Percentiles rank a stretch among this genome's conserved stretches.
phyloP scores from a whole-genome alignment of 2,113 vertebrate species.

The Caracal caracal region DNA sequence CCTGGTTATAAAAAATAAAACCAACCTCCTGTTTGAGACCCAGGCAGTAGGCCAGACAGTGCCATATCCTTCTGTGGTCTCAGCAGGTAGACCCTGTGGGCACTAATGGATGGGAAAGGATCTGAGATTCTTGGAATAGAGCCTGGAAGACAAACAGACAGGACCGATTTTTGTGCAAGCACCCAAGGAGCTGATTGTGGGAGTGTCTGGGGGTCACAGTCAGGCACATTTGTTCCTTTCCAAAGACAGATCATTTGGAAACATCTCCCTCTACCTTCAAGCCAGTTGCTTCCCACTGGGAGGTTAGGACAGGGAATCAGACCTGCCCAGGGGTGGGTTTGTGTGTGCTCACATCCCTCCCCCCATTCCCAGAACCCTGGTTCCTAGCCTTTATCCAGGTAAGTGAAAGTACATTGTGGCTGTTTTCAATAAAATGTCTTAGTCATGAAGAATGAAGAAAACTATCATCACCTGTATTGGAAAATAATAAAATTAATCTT shows the following conservation, averaged over 20 bases:
- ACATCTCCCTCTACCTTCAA: not conserved
- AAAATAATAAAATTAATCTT: slow-evolving; percentile 31
- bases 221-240: not conserved
- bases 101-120: not conserved
- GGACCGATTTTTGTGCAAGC: not conserved
- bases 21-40: not conserved
- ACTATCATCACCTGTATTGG: not conserved
- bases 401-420: not conserved
- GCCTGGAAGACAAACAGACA: not conserved
- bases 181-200: not conserved
- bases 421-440: not conserved
- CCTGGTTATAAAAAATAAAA: not conserved
- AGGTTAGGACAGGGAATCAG: not conserved
- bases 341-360: not conserved
- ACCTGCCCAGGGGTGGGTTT: not conserved
- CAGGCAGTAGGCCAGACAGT: not conserved
- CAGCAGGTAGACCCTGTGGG: not conserved
- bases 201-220: not conserved
- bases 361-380: not conserved
- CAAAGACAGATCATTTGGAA: not conserved
- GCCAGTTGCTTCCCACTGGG: not conserved
- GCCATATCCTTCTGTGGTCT: not conserved
- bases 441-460: slow-evolving; percentile 2
- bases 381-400: not conserved
- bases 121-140: not conserved